These are phyloP conservation scores for Eudasyphora cyanicolor DNA, from an alignment of 2,888 invertebrate genomes.

Conservation along the genomic window DNA sequence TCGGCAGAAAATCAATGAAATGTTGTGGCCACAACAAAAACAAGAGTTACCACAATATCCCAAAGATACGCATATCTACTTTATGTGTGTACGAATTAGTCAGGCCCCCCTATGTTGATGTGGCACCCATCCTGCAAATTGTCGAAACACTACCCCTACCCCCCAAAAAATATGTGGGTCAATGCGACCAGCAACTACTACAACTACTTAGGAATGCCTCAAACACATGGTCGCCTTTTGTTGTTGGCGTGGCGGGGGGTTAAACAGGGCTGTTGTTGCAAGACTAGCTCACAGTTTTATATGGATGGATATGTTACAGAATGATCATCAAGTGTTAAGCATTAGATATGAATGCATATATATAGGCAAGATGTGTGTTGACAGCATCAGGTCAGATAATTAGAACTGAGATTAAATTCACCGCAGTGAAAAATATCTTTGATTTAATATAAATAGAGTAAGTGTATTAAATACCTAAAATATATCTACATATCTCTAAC, in stretches of 20 bases:
- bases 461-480: too few relatives aligned
- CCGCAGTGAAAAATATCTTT: too few relatives aligned
- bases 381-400: not conserved
- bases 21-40: conserved; percentile 41
- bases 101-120: conserved; percentile 5
- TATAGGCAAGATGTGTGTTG: too few relatives aligned
- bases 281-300: not conserved
- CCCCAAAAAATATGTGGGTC: conserved; percentile 61
- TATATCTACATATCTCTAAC: too few relatives aligned
- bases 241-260: not conserved
- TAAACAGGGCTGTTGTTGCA: not conserved
- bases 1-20: conserved; percentile 26
- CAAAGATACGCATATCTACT: conserved; percentile 24
- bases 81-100: conserved; percentile 42
- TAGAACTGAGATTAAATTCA: too few relatives aligned
- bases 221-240: conserved; percentile 34
- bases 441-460: too few relatives aligned
- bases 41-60: conserved; percentile 4
- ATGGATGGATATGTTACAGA: not conserved
- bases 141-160: conserved; percentile 18
- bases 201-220: conserved; percentile 53
- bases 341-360: not conserved
- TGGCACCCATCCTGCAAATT: conserved; percentile 50
- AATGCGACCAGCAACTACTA: conserved; percentile 56
- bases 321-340: conserved; percentile 43